These are phyloP conservation scores for Paradoxurus hermaphroditus DNA, from an alignment of 2,113 vertebrate species.

Conservation along the genomic window DNA sequence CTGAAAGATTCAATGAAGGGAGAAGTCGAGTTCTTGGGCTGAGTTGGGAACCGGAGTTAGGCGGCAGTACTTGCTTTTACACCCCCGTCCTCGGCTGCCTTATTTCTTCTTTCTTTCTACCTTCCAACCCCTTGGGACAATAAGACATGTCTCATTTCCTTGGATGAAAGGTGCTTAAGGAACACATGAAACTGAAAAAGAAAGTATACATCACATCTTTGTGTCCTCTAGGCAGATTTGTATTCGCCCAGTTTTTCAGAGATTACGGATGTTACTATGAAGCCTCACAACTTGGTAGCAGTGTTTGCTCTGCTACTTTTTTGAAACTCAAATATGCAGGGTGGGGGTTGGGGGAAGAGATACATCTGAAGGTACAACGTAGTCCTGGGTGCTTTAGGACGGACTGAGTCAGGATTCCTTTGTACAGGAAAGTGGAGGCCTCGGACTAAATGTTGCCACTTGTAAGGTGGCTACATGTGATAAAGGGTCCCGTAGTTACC, in stretches of 20 bases:
- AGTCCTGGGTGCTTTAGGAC: neutral
- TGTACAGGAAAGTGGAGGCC: neutral
- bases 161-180: neutral
- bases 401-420: neutral
- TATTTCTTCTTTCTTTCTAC: neutral
- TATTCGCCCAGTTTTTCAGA: neutral
- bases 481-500: neutral
- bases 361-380: neutral
- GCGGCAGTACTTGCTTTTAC: neutral
- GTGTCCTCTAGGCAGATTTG: neutral
- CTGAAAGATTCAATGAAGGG: neutral
- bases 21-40: neutral
- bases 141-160: neutral
- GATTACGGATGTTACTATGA: neutral
- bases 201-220: neutral
- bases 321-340: neutral
- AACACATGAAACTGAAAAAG: neutral
- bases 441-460: neutral
- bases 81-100: fast-evolving
- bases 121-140: neutral
- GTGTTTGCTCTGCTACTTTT: neutral
- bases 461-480: neutral
- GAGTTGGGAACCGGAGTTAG: neutral
- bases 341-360: neutral
- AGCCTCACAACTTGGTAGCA: neutral